Evolutionary conservation across 2,888 invertebrate species (phyloP), one percentile per base, ranked within the genome.

Genomic region (Magallana nippona): DNA sequence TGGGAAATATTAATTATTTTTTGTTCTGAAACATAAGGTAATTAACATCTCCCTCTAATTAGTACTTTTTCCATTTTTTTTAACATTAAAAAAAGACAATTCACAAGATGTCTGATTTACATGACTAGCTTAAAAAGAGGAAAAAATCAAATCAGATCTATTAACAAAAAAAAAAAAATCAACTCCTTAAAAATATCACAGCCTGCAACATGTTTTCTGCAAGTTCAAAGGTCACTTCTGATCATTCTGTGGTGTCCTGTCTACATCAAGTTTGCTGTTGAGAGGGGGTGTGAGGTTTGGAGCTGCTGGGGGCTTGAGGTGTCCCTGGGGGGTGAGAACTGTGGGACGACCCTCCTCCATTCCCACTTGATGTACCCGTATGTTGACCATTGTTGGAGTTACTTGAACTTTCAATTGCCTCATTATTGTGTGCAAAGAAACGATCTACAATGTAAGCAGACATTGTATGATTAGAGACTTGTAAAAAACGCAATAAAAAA

Each of bases 391-490:
- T 85, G 83, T 78, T 81, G 85, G 87, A 85, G 81, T 87, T 89
- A 44, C 84, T 87, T 22, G 88, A 86, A 60, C 86, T 84, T 82
- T 90, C 91, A 87, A 90, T 88, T 55, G 88, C 89, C 56, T 91
- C 91, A 83, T 86, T 88, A 79, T 86, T 88, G 78, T 90, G 91
- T 62, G 62, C 63, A 82, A 82, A 58, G 17, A 82, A 78, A 1
- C 57, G 78, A 55, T 78, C 55, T 78, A 55, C n/a, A 55, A 55
- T 55, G 44, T 5, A 44, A 44, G 44, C 44, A 44, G 8, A 44
- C 44, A 44, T 44, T 44, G 44, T 44, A 44, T 44, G 5, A 44
- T 44, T 44, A 44, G 8, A 44, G 8, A 8, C 8, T 44, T 44
- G 44, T 44, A 44, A 44, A 44, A 44, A 44, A 44, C 44, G 8